phyloP scores from a whole-genome alignment of 1,140 invertebrate species.

The Diorhabda sublineata region DNA sequence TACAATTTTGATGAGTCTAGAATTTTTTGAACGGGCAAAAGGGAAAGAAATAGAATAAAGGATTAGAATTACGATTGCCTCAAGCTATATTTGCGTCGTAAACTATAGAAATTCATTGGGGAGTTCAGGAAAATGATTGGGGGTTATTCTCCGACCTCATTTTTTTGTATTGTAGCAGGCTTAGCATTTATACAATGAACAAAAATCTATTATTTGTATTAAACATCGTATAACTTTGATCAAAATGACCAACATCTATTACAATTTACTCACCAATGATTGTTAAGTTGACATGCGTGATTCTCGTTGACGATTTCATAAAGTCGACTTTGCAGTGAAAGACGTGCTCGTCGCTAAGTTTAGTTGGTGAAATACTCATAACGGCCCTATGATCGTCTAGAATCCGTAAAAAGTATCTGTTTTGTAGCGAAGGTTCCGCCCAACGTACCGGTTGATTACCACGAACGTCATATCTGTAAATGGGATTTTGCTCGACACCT shows the following conservation, averaged over 20 bases:
- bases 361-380: slow-evolving; percentile 51
- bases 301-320: slow-evolving; percentile 64
- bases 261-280: slow-evolving; percentile 64
- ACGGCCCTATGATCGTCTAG: slow-evolving; percentile 54
- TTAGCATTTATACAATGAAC: too few relatives aligned
- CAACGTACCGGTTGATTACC: slow-evolving; percentile 37
- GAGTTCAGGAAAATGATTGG: too few relatives aligned
- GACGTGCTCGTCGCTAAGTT: slow-evolving; percentile 60
- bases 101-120: too few relatives aligned
- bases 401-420: slow-evolving; percentile 46
- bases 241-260: neutral
- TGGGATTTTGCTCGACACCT: slow-evolving; percentile 35
- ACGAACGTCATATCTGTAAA: slow-evolving; percentile 43
- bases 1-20: too few relatives aligned
- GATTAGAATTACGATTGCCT: too few relatives aligned
- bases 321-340: slow-evolving; percentile 76
- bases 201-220: too few relatives aligned
- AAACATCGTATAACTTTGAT: too few relatives aligned
- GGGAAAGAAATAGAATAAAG: too few relatives aligned
- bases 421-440: slow-evolving; percentile 50
- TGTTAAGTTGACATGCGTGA: slow-evolving; percentile 67
- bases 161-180: too few relatives aligned
- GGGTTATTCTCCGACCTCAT: too few relatives aligned
- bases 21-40: too few relatives aligned
- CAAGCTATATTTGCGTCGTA: too few relatives aligned